A percentile compares a stretch with the other conserved stretches of the same genome.
Conservation (phyloP, 2,113 vertebrate genomes). For the Entomyzon cyanotis region DNA sequence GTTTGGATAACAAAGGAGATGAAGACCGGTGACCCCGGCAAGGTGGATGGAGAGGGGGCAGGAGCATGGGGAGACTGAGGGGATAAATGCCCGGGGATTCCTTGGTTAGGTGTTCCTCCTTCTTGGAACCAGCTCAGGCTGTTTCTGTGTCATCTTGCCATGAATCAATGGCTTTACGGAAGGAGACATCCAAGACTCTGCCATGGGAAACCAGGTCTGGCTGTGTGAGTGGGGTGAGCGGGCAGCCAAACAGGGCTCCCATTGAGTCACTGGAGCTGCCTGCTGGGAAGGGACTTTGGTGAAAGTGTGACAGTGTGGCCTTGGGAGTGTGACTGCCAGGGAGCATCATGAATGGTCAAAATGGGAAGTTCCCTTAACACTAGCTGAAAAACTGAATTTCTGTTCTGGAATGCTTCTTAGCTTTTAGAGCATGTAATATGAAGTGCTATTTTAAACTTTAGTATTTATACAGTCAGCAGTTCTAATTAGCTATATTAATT, state of each 20-base stretch:
- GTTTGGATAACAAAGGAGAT: neutral
- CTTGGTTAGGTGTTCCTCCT: accelerated
- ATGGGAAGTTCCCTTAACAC: neutral
- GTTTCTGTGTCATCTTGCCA: accelerated
- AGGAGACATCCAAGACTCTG: accelerated
- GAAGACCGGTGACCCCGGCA: accelerated
- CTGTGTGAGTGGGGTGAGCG: neutral
- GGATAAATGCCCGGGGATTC: neutral
- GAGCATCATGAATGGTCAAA: accelerated
- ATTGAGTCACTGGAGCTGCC: accelerated
- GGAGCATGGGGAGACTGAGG: too few species aligned
- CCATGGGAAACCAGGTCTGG: neutral
- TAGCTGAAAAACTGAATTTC: neutral
- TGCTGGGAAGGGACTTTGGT: neutral
- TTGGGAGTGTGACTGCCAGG: neutral
- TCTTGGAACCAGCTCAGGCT: accelerated
- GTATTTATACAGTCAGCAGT: neutral
- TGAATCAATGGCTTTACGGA: neutral
- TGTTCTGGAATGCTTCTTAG: neutral
- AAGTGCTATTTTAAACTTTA: neutral
- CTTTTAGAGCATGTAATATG: neutral
- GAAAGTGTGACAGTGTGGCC: neutral
- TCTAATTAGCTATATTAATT: neutral
- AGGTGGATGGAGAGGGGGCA: neutral
- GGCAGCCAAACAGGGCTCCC: accelerated